Evolutionary conservation across 2,113 vertebrate species (phyloP).

Genomic region (Phrynosoma platyrhinos): DNA sequence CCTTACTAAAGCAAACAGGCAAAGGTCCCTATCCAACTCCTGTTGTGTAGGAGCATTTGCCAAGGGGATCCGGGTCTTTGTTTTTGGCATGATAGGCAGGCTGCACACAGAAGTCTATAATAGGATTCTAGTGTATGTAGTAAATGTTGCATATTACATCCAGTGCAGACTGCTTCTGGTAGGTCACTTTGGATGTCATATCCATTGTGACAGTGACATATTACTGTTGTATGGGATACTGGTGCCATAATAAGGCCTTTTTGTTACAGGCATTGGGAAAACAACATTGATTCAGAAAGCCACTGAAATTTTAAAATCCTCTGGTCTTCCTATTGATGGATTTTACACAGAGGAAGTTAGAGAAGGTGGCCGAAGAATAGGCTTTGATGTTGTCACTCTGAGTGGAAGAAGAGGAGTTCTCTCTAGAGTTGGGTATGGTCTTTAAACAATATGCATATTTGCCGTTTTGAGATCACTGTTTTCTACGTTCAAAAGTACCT

Average conservation of each 20-base stretch:
- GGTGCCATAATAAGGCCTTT: neutral
- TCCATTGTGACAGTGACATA: neutral
- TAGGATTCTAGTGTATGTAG: neutral
- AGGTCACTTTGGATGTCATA: neutral
- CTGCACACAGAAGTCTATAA: neutral
- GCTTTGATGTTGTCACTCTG: conserved; percentile 95
- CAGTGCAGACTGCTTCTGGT: neutral
- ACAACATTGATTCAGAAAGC: conserved; percentile 93
- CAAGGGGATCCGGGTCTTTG: neutral
- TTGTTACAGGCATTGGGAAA: conserved; percentile 91
- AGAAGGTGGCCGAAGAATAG: conserved; percentile 86
- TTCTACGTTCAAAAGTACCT: neutral
- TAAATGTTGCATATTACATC: neutral
- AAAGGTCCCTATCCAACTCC: neutral
- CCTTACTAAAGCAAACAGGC: neutral
- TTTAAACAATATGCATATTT: conserved; percentile 34
- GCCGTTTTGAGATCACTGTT: neutral
- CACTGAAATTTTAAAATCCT: conserved; percentile 81
- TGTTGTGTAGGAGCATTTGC: neutral
- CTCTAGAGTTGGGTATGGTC: conserved; percentile 88
- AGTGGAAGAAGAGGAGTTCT: conserved; percentile 86
- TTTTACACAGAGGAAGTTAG: conserved; percentile 97
- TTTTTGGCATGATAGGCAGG: neutral
- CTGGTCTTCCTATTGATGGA: conserved; percentile 82
- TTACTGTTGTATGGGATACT: neutral